These are phyloP conservation scores for Halotydeus destructor DNA, from an alignment of 1,140 invertebrate species.

Conservation along the genomic window DNA sequence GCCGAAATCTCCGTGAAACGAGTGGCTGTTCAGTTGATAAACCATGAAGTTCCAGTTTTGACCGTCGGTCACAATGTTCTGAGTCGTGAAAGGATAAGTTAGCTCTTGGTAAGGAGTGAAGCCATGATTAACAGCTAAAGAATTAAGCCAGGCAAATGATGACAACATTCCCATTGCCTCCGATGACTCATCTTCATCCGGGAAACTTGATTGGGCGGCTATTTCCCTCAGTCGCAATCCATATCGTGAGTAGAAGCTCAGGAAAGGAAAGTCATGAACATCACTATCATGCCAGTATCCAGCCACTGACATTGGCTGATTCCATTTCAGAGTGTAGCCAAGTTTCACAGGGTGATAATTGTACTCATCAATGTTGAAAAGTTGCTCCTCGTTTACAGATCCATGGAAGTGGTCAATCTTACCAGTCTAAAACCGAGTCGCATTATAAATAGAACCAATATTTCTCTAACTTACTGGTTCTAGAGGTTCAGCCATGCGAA, in stretches of 20 bases:
- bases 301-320: slow-evolving; percentile 1
- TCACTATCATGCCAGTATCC: slow-evolving; percentile 11
- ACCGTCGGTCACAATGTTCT: slow-evolving; percentile 65
- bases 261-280: slow-evolving; percentile 9
- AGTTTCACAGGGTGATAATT: slow-evolving; percentile 9
- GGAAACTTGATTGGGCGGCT: slow-evolving; percentile 35
- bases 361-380: slow-evolving; percentile 3
- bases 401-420: slow-evolving; percentile 9
- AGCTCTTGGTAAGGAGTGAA: slow-evolving; percentile 67
- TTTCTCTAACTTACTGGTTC: slow-evolving; percentile 6
- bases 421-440: slow-evolving; percentile 9
- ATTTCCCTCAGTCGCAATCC: slow-evolving; percentile 53
- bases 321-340: slow-evolving; percentile 1
- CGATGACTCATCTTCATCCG: slow-evolving; percentile 37
- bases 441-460: background rate
- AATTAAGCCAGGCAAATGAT: slow-evolving; percentile 52
- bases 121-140: slow-evolving; percentile 61
- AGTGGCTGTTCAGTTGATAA: slow-evolving; percentile 70
- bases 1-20: slow-evolving; percentile 35
- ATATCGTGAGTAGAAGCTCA: slow-evolving; percentile 23
- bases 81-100: slow-evolving; percentile 63
- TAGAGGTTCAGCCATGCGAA: slow-evolving; percentile 13
- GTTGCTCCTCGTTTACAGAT: slow-evolving; percentile 8
- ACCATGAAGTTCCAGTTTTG: slow-evolving; percentile 54
- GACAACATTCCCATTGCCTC: slow-evolving; percentile 46